Base-by-base conservation (phyloP, 2,888 invertebrate species). In the Euspilapteryx auroguttella region DNA sequence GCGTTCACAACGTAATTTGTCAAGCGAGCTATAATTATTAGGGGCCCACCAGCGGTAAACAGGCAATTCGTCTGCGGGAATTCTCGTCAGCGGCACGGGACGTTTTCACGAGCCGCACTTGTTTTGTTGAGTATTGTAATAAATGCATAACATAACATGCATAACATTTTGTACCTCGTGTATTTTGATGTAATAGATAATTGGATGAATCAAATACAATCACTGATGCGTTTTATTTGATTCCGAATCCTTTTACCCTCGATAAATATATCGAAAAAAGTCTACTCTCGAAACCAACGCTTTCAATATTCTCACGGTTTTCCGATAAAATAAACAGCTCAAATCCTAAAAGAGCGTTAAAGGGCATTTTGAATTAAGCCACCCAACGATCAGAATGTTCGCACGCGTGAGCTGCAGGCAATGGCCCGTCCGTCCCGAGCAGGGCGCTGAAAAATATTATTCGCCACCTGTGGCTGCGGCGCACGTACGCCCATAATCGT, bases 1-100 rank as follows among this genome's bases (percentile, higher is more conserved):
- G 54, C 52, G 29, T 37, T 37, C 35, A 32, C 49, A 58, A 55
- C 63, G 29, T 37, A 73, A 75, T 75, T 75, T 75, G 69, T 77
- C 73, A 69, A 55, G 49, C 51, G 57, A 55, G 58, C 62, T 54
- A 66, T 71, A 68, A 76, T 76, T 71, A 71, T 69, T 68, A 57
- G 40, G 45, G 50, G 50, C 55, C 50, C 51, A 49, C 36, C 38
- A 40, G 41, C 41, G 45, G 47, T 47, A 56, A 58, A 55, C 51
- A 20, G 12, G 29, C 11, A 21, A 29, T 29, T 17, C 21, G 26
- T 29, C 33, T 33, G 15, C 12, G 29, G 25, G 34, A 31, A 31
- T 22, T 32, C 25, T 24, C 25, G 29, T 24, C 27, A 12, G 15
- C 22, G 12, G 4, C 11, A 12, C 11, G 10, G 12, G 12, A 10